Evolutionary conservation across 2,113 vertebrate genomes (phyloP).

Genomic region (Phyllostomus hastatus): DNA sequence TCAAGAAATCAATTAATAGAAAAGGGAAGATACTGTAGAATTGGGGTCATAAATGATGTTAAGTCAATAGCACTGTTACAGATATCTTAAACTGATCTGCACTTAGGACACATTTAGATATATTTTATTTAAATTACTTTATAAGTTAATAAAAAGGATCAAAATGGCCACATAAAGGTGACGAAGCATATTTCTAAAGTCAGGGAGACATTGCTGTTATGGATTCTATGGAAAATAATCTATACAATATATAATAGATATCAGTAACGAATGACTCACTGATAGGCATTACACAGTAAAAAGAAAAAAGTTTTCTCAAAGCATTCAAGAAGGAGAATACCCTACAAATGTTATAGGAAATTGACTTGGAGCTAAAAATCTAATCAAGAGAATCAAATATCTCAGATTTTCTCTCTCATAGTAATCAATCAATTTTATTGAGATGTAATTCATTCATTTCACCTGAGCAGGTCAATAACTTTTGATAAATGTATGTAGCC

Average conservation of each 20-base stretch:
- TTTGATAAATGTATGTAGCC: neutral
- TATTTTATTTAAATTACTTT: neutral
- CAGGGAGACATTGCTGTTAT: neutral
- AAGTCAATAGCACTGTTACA: neutral
- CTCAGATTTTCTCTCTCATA: neutral
- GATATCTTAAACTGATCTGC: neutral
- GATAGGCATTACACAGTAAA: neutral
- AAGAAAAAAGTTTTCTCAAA: neutral
- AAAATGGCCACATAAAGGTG: neutral
- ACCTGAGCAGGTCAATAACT: neutral
- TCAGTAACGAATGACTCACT: neutral
- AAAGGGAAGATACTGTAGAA: neutral
- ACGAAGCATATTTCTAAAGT: neutral
- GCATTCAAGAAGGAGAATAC: neutral
- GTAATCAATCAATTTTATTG: constrained; percentile 8
- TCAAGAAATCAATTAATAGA: neutral
- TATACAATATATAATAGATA: neutral
- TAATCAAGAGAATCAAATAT: neutral
- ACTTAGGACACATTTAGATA: neutral
- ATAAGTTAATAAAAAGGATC: neutral
- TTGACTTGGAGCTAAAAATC: neutral
- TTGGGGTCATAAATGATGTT: neutral
- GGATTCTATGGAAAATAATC: neutral
- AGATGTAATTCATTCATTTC: constrained; percentile 28
- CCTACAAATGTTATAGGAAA: neutral